Evolutionary conservation across 1,140 invertebrate species (phyloP).

Genomic region (Heterodera schachtii): DNA sequence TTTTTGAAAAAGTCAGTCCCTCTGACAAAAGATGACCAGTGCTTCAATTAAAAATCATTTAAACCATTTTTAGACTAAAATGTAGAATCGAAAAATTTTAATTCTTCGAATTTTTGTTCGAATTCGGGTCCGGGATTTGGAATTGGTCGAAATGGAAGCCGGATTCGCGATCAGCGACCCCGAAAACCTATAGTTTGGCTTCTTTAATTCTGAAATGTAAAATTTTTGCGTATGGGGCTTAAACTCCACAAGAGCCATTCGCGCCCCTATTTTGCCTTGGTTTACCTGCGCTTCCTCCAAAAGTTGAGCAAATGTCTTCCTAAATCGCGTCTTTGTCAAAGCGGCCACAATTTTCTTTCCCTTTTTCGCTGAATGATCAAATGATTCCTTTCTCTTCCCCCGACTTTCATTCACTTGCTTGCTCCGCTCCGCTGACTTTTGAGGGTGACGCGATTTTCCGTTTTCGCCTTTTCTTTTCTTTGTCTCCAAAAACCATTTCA

Average conservation of each 20-base stretch:
- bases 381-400: background rate
- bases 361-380: conserved; percentile 40
- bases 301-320: conserved; percentile 41
- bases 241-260: background rate
- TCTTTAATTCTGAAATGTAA: too few species aligned
- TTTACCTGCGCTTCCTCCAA: conserved; percentile 40
- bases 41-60: too few species aligned
- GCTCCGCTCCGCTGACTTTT: conserved; percentile 18
- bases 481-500: conserved; percentile 31
- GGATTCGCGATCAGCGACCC: too few species aligned
- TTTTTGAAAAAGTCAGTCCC: too few species aligned
- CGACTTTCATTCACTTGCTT: conserved; percentile 25
- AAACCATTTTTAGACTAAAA: too few species aligned
- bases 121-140: too few species aligned
- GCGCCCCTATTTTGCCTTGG: background rate
- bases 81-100: too few species aligned
- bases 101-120: too few species aligned
- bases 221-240: too few species aligned
- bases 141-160: too few species aligned
- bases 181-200: too few species aligned
- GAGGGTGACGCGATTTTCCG: conserved; percentile 1
- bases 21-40: too few species aligned
- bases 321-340: conserved; percentile 38
- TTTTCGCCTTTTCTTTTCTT: conserved; percentile 23
- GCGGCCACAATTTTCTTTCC: conserved; percentile 44